Evolutionary conservation across 2,888 invertebrate species (phyloP).

Genomic region (Sinhomidia bicolor): DNA sequence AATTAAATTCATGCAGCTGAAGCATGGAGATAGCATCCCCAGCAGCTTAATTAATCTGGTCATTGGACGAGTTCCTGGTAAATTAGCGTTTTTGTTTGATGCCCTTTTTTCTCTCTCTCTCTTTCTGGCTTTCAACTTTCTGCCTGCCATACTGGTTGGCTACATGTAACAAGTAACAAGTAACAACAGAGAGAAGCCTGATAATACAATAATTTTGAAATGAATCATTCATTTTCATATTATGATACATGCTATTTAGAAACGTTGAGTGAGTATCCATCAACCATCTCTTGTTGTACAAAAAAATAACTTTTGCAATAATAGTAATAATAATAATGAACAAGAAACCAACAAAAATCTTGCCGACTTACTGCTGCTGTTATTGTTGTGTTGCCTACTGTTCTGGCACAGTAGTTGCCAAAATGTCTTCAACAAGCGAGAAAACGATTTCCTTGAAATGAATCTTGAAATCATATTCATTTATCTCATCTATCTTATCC

Average conservation of each 20-base stretch:
- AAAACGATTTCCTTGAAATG: constrained; percentile 60
- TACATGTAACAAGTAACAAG: too few species aligned
- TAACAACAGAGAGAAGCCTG: not conserved
- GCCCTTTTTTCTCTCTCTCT: too few species aligned
- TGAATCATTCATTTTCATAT: too few species aligned
- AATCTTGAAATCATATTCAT: constrained; percentile 59
- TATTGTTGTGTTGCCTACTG: constrained; percentile 54
- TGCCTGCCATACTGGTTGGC: too few species aligned
- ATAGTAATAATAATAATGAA: too few species aligned
- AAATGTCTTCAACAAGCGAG: constrained; percentile 64
- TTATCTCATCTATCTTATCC: constrained; percentile 25
- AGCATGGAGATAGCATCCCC: not conserved
- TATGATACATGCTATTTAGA: too few species aligned
- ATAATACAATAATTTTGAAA: too few species aligned
- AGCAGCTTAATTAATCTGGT: constrained; percentile 47
- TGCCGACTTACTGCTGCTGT: too few species aligned
- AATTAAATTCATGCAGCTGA: constrained; percentile 20
- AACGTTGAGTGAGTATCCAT: too few species aligned
- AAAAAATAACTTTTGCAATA: too few species aligned
- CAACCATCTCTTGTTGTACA: too few species aligned
- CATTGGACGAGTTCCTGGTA: constrained; percentile 47
- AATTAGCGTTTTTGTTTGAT: constrained; percentile 37
- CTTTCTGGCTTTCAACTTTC: not conserved
- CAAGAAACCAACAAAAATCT: not conserved
- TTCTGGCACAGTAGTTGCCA: constrained; percentile 60